These are phyloP conservation scores for Ruditapes philippinarum DNA, from an alignment of 1,140 invertebrate genomes.

Conservation along the genomic window DNA sequence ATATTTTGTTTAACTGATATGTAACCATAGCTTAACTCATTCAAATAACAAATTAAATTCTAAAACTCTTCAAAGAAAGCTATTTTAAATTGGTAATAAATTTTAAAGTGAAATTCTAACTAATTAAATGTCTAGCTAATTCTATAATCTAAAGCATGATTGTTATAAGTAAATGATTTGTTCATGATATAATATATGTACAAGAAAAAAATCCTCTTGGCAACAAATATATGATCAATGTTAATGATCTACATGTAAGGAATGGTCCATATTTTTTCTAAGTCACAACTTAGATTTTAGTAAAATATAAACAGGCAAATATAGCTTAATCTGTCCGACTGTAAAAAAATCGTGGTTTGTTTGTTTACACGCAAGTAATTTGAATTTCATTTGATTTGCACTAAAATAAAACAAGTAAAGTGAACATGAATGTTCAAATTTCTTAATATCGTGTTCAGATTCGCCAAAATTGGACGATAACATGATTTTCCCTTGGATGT, in stretches of 20 bases:
- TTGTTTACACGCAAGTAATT: too few relatives aligned
- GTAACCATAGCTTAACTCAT: neutral
- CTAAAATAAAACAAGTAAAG: too few relatives aligned
- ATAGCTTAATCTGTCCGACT: neutral
- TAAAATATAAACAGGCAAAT: neutral
- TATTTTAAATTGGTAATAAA: neutral
- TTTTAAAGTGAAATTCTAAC: neutral
- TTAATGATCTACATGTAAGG: conserved; percentile 11
- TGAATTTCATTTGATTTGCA: too few relatives aligned
- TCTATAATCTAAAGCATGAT: conserved; percentile 25
- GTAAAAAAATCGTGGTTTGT: too few relatives aligned
- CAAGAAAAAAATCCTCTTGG: neutral
- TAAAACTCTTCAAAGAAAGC: neutral
- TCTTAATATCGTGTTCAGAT: too few relatives aligned
- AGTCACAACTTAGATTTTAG: conserved; percentile 2
- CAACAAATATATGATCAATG: neutral
- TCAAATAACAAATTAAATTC: conserved; percentile 8
- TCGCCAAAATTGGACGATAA: too few relatives aligned
- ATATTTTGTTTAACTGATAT: neutral
- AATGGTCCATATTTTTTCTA: conserved; percentile 25
- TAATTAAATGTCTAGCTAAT: conserved; percentile 2
- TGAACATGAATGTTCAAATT: too few relatives aligned
- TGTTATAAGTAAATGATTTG: conserved; percentile 16
- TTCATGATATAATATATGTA: conserved; percentile 11
- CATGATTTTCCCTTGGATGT: too few relatives aligned